These are phyloP conservation scores for Holacanthella duospinosa DNA, from an alignment of 2,888 invertebrate genomes.

Conservation along the genomic window DNA sequence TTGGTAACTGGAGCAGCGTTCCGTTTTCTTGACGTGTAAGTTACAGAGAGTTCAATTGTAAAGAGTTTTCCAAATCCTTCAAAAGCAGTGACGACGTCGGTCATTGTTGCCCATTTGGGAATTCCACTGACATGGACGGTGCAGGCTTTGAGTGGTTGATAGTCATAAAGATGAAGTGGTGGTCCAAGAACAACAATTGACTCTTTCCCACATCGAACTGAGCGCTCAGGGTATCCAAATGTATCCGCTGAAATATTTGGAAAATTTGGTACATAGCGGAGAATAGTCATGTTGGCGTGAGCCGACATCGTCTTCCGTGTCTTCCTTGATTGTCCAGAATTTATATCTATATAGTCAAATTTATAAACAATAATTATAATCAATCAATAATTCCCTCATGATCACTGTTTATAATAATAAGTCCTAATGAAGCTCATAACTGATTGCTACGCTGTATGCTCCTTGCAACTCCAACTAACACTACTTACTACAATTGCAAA, in stretches of 20 bases:
- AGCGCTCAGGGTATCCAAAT: slow-evolving; percentile 32
- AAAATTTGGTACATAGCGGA: slow-evolving; percentile 30
- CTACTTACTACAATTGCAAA: too few species aligned
- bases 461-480: too few species aligned
- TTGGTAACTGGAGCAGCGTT: slow-evolving; percentile 17
- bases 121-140: slow-evolving; percentile 29
- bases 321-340: not conserved
- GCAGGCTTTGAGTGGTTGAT: slow-evolving; percentile 24
- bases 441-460: too few species aligned
- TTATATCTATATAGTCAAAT: not conserved
- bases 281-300: slow-evolving; percentile 19
- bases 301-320: slow-evolving; percentile 14
- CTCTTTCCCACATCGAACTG: slow-evolving; percentile 16
- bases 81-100: slow-evolving; percentile 29
- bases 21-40: not conserved
- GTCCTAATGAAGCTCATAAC: too few species aligned
- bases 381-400: not conserved
- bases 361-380: too few species aligned
- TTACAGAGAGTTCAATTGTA: slow-evolving; percentile 30
- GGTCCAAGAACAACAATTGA: slow-evolving; percentile 31
- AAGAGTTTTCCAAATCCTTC: slow-evolving; percentile 30
- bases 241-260: slow-evolving; percentile 27
- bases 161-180: slow-evolving; percentile 31
- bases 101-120: slow-evolving; percentile 32
- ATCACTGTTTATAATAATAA: too few species aligned